Evolutionary conservation across 2,113 vertebrate species (phyloP), one percentile per base, ranked within the genome.

Genomic region (Spilogale gracilis): DNA sequence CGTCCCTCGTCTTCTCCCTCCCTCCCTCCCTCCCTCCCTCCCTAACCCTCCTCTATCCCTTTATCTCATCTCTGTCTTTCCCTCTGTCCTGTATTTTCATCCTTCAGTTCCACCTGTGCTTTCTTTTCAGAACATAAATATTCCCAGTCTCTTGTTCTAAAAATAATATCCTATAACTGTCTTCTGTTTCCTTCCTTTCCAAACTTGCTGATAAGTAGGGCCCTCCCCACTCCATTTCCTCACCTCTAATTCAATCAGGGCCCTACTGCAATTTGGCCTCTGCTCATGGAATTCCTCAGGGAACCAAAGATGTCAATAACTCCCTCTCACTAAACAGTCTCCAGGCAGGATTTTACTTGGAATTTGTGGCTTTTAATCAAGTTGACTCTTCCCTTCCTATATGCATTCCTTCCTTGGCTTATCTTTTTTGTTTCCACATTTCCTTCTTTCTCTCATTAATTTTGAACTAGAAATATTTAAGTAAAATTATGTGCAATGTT

Each of bases 381-480:
- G 23, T 32, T 65, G 86, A 54, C 25, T 48, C 11, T 27, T 63
- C 25, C 25, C 32, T 73, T 91, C 38, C 54, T 56, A 7, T 80
- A 58, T 0, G 56, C 11, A 2, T 80, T n/a, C 2, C 4, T 76
- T 50, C 7, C 30, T 93, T 65, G n/a, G 25, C 27, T 89, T 88
- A 16, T 69, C 61, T 52, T 63, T 54, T 71, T 74, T 20, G 92
- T 69, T 93, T 71, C 18, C 87, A 13, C 1, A 80, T 60, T 74
- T 60, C 21, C 50, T 95, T 94, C 50, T 82, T 6, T 71, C 20
- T 45, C 52, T 92, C 8, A n/a, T 2, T 80, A 20, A 5, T 84
- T 52, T 96, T 56, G 50, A 93, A 81, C 20, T 23, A 80, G 88
- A 96, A 83, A 79, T 69, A 83, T 69, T 86, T 91, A 12, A 83